phyloP scores from a whole-genome alignment of 2,888 invertebrate species.

The Dicycla oo region DNA sequence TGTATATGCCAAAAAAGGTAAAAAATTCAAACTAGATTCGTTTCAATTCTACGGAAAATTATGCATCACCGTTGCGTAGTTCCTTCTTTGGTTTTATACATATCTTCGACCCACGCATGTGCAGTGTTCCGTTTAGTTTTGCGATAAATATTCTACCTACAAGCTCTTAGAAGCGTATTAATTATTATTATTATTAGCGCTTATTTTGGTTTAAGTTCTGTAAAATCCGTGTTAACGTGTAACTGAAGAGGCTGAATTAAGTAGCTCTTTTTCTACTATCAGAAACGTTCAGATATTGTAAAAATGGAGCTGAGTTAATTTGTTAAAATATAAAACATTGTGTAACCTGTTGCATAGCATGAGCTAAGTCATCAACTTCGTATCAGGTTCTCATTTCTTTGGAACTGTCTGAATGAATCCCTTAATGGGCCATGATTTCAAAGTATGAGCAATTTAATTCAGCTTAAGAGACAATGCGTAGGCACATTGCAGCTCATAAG shows the following conservation, averaged over 20 bases:
- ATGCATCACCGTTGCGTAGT: constrained; percentile 48
- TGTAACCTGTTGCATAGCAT: constrained; percentile 14
- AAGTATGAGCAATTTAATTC: constrained; percentile 88
- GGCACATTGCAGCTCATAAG: constrained; percentile 86
- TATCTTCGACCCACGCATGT: constrained; percentile 68
- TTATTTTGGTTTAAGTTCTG: constrained; percentile 21
- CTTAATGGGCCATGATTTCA: constrained; percentile 80
- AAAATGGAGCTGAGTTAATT: neutral
- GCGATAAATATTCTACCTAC: constrained; percentile 63
- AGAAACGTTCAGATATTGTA: neutral
- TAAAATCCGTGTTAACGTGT: constrained; percentile 8
- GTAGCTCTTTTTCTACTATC: neutral
- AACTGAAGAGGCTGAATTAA: neutral
- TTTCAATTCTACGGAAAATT: constrained; percentile 61
- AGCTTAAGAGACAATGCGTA: constrained; percentile 86
- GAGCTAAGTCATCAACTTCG: constrained; percentile 26
- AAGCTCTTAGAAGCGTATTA: constrained; percentile 53
- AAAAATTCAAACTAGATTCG: constrained; percentile 22
- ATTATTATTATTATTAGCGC: constrained; percentile 7
- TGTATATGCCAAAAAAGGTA: constrained; percentile 10
- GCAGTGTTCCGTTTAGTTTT: constrained; percentile 67
- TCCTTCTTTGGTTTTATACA: constrained; percentile 65
- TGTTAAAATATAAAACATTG: neutral
- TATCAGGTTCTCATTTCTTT: constrained; percentile 48
- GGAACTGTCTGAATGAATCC: constrained; percentile 68